Evolutionary conservation across 2,888 invertebrate genomes (phyloP).

Genomic region (Cerastis rubricosa): DNA sequence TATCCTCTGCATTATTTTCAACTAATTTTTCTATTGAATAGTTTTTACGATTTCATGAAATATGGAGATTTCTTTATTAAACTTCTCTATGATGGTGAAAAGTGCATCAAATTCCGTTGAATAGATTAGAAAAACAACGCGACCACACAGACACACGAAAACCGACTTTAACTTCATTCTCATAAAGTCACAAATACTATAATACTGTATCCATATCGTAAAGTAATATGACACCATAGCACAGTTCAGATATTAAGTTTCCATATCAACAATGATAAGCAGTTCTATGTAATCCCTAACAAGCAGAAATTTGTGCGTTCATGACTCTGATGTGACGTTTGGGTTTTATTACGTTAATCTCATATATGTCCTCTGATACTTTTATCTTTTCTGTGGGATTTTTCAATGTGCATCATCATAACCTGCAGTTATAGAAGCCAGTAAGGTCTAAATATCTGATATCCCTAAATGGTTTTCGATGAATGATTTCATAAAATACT

Average conservation of each 20-base stretch:
- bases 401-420: background rate
- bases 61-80: background rate
- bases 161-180: background rate
- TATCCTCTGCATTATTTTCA: background rate
- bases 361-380: background rate
- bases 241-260: conserved; percentile 30
- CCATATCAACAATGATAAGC: conserved; percentile 29
- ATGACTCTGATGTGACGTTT: conserved; percentile 18
- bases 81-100: background rate
- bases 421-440: background rate
- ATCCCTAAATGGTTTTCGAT: background rate
- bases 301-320: conserved; percentile 26
- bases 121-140: background rate
- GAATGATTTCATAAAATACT: background rate
- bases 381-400: background rate
- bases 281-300: conserved; percentile 11
- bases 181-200: conserved; percentile 7
- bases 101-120: background rate
- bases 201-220: background rate
- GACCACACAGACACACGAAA: background rate
- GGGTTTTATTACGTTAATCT: conserved; percentile 14
- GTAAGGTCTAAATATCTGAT: background rate
- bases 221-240: conserved; percentile 28
- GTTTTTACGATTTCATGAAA: background rate
- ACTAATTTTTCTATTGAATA: background rate